Evolutionary conservation across 2,797 vertebrate species (phyloP).

Genomic region (Lateolabrax maculatus): DNA sequence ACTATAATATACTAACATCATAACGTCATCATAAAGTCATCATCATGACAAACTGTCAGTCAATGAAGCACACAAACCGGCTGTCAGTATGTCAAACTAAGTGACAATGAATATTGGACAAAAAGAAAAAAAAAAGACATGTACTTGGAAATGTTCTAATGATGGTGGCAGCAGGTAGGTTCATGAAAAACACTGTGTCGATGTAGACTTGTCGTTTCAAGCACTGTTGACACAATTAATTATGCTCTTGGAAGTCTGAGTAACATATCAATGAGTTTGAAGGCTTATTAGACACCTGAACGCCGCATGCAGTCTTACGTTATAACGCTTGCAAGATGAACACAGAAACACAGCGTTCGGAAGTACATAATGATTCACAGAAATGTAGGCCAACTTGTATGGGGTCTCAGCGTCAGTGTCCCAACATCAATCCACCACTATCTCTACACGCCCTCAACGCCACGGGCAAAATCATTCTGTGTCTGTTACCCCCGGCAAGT

Average conservation of each 20-base stretch:
- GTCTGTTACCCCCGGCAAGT: conserved; percentile 10
- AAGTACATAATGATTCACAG: neutral
- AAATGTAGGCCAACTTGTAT: neutral
- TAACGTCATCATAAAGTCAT: too few species aligned
- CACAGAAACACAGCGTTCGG: neutral
- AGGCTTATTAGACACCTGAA: neutral
- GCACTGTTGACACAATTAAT: neutral
- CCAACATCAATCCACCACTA: neutral
- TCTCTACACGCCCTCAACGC: neutral
- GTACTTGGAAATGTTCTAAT: neutral
- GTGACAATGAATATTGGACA: neutral
- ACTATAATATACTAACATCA: too few species aligned
- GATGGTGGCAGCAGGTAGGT: neutral
- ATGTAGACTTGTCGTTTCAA: neutral
- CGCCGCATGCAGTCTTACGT: too few species aligned
- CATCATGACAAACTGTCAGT: conserved; percentile 5
- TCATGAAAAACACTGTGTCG: neutral
- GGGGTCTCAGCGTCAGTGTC: neutral
- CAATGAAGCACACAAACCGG: conserved; percentile 3
- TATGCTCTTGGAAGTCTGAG: neutral
- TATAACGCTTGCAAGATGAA: too few species aligned
- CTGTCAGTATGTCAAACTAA: conserved; percentile 19
- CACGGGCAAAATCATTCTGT: neutral
- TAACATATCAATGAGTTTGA: neutral
- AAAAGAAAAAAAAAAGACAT: neutral